Evolutionary conservation across 2,113 vertebrate species (phyloP), one percentile per base, ranked within the genome.

Genomic region (Clarias gariepinus): DNA sequence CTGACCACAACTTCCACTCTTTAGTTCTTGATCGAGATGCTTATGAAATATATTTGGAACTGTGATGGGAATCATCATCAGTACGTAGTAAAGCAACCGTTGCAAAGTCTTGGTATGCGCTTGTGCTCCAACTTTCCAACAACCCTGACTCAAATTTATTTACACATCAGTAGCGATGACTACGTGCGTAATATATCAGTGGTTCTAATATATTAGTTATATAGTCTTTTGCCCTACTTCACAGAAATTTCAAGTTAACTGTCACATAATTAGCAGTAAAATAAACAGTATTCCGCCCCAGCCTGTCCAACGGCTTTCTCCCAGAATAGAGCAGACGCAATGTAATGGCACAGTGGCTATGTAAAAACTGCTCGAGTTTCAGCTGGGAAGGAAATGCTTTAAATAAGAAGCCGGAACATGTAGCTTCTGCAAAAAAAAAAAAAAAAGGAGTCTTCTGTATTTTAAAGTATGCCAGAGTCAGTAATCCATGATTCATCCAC

Each of bases 351-450:
- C 3, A 4, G n/a, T 15, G 33, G 15, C 6, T 86, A 30, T 60
- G 33, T 41, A 66, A 58, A 55, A 85, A 36, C 3, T 1, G 3
- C 19, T 63, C 3, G 2, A 21, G 10, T 52, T 81, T 81, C 18
- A 47, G 28, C 33, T 60, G 63, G 77, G 55, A 86, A 86, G 66
- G 78, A 85, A 85, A 33, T 60, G 25, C 53, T 78, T 78, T 13
- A 71, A 85, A 83, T 36, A 53, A 55, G 69, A 69, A 66, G 36
- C 52, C 28, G 79, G 18, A 81, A 77, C 6, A n/a, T 58, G 15
- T 52, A 19, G 6, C 4, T 30, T 81, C 53, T 60, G 78, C 77
- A 77, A 53, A 76, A 15, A 30, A 16, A 52, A 77, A 53, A 76
- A 15, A 30, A 16, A 52, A 15, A 2, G 9, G 3, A 23, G 30